Base-by-base conservation (phyloP, 2,888 invertebrate genomes). In the Aspidiotus destructor region DNA sequence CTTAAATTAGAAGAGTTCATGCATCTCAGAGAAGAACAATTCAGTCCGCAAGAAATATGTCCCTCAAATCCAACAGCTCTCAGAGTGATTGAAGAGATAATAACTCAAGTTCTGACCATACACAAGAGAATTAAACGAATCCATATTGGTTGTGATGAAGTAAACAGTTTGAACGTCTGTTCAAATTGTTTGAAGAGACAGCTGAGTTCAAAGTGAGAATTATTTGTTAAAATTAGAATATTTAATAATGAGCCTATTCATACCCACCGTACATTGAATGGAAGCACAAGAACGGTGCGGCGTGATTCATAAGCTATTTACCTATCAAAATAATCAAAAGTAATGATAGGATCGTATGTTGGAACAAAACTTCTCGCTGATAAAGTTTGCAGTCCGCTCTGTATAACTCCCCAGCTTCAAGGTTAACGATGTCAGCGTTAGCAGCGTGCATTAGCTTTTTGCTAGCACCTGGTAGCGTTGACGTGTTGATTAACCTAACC, bases 1-100 rank as follows among this genome's bases (percentile, higher is more conserved):
- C 77, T 88, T 52, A 88, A 88, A 76, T 79, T 84, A 64, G 75
- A 80, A 15, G 80, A 82, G 62, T 88, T 84, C 74, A 75, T 79
- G 17, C 79, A 83, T 73, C 76, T 88, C 64, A 78, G 88, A 41
- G 88, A 88, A 81, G 72, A 81, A 81, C 1, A 81, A 81, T 73
- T 72, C 81, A 71, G 81, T 71, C 79, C 79, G 6, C 77, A 77
- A 71, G 79, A 79, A 10, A 73, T 82, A 8, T 82, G 82, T 73
- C 81, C 81, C 0, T 79, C 78, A 2, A 77, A 78, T 42, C 75
- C 77, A 40, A 75, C 74, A 8, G 74, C 78, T 7, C 71, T 76
- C 70, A 69, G 68, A 8, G 67, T 79, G 53, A 73, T 79, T n/a
- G 72, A 72, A 52, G 74, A 75, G 61, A 76, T 78, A 73, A 73